Percentiles rank a stretch among this genome's conserved stretches.
Evolutionary conservation across 2,888 invertebrate species (phyloP).

Genomic region (Celastrina argiolus): DNA sequence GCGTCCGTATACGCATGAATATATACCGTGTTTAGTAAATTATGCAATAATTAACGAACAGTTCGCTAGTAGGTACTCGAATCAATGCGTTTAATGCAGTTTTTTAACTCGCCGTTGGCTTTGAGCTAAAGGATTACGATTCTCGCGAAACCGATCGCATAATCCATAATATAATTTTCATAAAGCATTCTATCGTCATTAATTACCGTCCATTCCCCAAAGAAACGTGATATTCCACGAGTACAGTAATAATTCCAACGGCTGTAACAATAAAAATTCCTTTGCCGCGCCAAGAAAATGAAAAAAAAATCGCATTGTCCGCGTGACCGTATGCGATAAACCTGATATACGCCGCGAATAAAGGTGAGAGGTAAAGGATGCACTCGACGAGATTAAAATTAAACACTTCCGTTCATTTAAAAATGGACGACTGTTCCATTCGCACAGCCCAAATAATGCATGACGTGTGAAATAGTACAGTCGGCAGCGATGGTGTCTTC

Average conservation of each 20-base stretch:
- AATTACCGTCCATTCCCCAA: not conserved
- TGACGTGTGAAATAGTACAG: slow-evolving; percentile 25
- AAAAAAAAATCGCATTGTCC: slow-evolving; percentile 3
- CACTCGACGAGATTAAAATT: slow-evolving; percentile 26
- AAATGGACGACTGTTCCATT: slow-evolving; percentile 29
- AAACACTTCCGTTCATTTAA: slow-evolving; percentile 32
- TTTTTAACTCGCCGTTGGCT: not conserved
- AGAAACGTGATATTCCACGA: not conserved
- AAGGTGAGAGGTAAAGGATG: slow-evolving; percentile 24
- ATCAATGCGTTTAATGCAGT: not conserved
- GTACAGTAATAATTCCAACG: not conserved
- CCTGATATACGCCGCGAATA: slow-evolving; percentile 19
- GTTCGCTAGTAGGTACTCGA: not conserved
- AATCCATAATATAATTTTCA: not conserved
- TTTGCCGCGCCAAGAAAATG: slow-evolving; percentile 1
- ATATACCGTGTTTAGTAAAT: not conserved
- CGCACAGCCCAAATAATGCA: slow-evolving; percentile 26
- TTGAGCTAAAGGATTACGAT: not conserved
- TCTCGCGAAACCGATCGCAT: not conserved
- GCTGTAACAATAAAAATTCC: slow-evolving; percentile 16
- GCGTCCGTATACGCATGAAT: not conserved
- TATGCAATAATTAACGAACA: not conserved
- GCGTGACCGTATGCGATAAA: slow-evolving; percentile 18
- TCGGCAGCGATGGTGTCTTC: not conserved
- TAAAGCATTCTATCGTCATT: not conserved